Conservation (phyloP, 2,888 invertebrate genomes). For the Drymonia ruficornis region DNA sequence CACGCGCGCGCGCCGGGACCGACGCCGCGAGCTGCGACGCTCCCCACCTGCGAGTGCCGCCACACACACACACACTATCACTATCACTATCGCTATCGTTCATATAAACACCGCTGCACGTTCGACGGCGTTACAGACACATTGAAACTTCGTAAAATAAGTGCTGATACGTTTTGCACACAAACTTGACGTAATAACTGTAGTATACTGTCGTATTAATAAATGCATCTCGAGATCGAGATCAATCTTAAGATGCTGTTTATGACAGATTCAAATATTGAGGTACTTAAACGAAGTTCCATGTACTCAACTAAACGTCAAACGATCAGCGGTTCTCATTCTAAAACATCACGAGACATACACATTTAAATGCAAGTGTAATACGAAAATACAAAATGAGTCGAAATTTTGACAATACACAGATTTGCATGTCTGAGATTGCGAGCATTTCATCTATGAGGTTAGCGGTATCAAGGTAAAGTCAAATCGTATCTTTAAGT, state of each 20-base stretch:
- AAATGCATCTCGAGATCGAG: too few relatives aligned
- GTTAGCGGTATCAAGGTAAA: neutral
- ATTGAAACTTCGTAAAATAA: neutral
- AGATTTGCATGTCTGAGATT: neutral
- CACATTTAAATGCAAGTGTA: neutral
- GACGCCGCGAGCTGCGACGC: slow-evolving; percentile 76
- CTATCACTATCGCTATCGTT: neutral
- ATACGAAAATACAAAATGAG: slow-evolving; percentile 1
- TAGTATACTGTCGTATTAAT: too few relatives aligned
- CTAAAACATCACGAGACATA: neutral
- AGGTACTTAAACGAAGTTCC: neutral
- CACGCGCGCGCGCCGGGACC: slow-evolving; percentile 79
- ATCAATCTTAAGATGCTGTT: too few relatives aligned
- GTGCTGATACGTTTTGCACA: too few relatives aligned
- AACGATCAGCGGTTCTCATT: neutral
- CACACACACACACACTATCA: neutral
- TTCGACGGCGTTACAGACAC: neutral
- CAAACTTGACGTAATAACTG: too few relatives aligned
- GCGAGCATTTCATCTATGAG: neutral
- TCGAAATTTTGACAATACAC: neutral
- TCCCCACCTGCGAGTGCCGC: slow-evolving; percentile 71
- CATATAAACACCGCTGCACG: neutral
- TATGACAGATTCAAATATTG: too few relatives aligned
- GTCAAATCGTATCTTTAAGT: neutral
- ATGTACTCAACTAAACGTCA: neutral